phyloP scores from a whole-genome alignment of 2,888 invertebrate genomes.

The Hedychridium roseum region DNA sequence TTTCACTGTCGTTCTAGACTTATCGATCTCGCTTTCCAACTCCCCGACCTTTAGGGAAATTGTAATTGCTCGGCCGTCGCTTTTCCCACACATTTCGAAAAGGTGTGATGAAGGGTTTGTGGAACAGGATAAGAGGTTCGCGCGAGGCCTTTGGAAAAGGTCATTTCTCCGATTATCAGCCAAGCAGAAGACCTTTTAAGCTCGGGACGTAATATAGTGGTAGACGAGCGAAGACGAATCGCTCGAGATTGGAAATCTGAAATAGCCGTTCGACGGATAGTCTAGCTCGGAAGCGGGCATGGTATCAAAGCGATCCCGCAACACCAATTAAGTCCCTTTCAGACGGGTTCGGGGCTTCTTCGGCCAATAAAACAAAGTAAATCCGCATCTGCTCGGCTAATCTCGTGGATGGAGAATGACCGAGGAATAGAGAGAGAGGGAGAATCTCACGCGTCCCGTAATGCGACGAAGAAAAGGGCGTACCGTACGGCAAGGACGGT shows the following conservation, averaged over 20 bases:
- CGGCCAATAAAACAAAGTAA: slow-evolving; percentile 54
- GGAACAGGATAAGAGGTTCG: too few species aligned
- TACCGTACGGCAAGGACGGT: slow-evolving; percentile 12
- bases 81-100: too few species aligned
- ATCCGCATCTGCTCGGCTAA: slow-evolving; percentile 55
- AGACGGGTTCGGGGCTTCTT: slow-evolving; percentile 35
- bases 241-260: slow-evolving; percentile 31
- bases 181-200: too few species aligned
- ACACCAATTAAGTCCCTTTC: slow-evolving; percentile 56
- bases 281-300: slow-evolving; percentile 20
- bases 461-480: background rate
- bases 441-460: background rate
- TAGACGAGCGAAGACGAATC: slow-evolving; percentile 7
- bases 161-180: too few species aligned
- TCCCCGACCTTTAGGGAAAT: too few species aligned
- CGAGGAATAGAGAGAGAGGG: slow-evolving; percentile 8
- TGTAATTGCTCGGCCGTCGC: too few species aligned
- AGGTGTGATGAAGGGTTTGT: too few species aligned
- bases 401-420: slow-evolving; percentile 46
- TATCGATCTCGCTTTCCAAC: slow-evolving; percentile 10
- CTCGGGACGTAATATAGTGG: too few species aligned
- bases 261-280: slow-evolving; percentile 27
- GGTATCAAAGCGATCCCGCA: slow-evolving; percentile 45
- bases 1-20: slow-evolving; percentile 13
- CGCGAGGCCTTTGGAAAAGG: too few species aligned